phyloP scores from a whole-genome alignment of 2,888 invertebrate genomes.

The Leptothorax acervorum region DNA sequence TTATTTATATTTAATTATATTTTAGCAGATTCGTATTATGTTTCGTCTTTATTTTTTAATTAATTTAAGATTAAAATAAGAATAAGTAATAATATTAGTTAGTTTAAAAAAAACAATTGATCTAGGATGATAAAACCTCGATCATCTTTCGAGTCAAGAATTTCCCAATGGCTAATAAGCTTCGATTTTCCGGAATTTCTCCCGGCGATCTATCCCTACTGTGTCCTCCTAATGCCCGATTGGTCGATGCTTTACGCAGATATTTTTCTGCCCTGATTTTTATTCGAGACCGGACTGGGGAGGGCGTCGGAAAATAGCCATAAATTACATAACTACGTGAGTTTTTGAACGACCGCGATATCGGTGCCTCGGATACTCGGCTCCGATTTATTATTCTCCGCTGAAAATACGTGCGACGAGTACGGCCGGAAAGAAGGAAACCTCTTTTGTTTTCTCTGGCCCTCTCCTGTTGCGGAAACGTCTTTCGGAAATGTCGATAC shows the following conservation, averaged over 20 bases:
- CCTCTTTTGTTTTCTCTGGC: constrained; percentile 33
- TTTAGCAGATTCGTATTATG: neutral
- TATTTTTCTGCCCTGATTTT: constrained; percentile 62
- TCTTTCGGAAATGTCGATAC: constrained; percentile 32
- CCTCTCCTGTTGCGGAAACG: neutral
- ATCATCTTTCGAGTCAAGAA: constrained; percentile 21
- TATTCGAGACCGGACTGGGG: constrained; percentile 42
- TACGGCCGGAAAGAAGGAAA: constrained; percentile 42
- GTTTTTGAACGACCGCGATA: constrained; percentile 60
- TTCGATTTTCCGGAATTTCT: constrained; percentile 28
- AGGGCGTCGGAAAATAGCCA: constrained; percentile 58
- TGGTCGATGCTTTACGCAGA: constrained; percentile 52
- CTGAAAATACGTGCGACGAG: constrained; percentile 60
- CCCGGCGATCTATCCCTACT: constrained; percentile 1
- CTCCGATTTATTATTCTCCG: constrained; percentile 64
- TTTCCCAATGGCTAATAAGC: constrained; percentile 31
- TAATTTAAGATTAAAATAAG: neutral
- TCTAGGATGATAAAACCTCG: neutral
- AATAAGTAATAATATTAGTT: neutral
- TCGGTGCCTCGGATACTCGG: constrained; percentile 50
- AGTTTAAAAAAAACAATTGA: neutral
- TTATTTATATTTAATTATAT: neutral
- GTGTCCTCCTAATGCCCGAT: constrained; percentile 12
- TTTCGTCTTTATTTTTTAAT: neutral
- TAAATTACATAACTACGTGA: constrained; percentile 65